Evolutionary conservation across 1,140 invertebrate species (phyloP), one percentile per base, ranked within the genome.

Genomic region (Drosophila murphyi): DNA sequence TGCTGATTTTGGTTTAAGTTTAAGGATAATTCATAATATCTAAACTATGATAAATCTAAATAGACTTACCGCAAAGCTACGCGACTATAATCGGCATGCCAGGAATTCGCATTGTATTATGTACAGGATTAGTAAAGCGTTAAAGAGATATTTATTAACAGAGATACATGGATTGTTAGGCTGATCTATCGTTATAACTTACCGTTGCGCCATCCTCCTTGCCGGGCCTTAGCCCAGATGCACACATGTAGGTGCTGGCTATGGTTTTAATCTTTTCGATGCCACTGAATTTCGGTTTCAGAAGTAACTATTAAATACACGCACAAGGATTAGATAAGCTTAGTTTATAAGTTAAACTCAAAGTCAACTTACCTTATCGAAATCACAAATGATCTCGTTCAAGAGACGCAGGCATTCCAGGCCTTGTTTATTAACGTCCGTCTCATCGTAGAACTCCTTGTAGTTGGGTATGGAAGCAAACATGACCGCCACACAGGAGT

Each of bases 181-280:
- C 1, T 59, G n/a, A 10, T 20, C 20, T 20, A 20, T 20, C 20
- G 45, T 8, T 64, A 5, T 12, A 34, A 92, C 93, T 94, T 93
- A 96, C 95, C 91, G 94, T 94, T 55, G 94, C 94, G 54, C 94
- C 94, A 72, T 96, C 95, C 89, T 97, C 97, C 86, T 97, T 97
- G 32, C 97, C 97, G 1, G 97, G 97, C 64, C 96, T 94, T 7
- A 99, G 93, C 0, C 98, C 98, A 5, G 98, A 97, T 0, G 98
- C 98, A 39, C 98, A 95, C 98, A 99, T 99, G 83, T 99, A 99
- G 0, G 98, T 99, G 91, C 97, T 98, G 8, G 98, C 98, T 68
- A 99, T 99, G 0, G 98, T 99, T 93, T 99, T 99, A 52, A 99
- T 99, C 93, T 99, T 99, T 93, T 99, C 98, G 72, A 99, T 98